Evolutionary conservation across 1,140 invertebrate species (phyloP), one percentile per base, ranked within the genome.

Genomic region (Triops longicaudatus): DNA sequence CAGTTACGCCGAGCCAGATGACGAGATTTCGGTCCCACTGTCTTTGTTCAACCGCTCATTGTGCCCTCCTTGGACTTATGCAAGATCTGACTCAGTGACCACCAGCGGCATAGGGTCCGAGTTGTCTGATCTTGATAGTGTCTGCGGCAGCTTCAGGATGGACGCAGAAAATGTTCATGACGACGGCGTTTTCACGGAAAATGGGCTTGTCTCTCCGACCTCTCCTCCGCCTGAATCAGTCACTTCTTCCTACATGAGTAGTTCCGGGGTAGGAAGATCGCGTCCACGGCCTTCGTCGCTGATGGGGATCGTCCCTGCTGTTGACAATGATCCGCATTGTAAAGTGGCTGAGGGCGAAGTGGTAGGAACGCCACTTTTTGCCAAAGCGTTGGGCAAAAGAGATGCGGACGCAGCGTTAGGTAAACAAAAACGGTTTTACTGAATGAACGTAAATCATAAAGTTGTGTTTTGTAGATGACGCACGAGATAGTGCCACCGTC

Each of bases 31-130:
- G 14, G 22, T 17, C 50, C 50, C 50, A 6, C 14, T 63, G n/a
- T 63, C 50, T 9, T 63, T 63, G 3, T 63, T n/a, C 50, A 63
- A 63, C 17, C 50, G 50, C 50, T 63, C 50, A 63, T 11, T 63
- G 77, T 31, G 77, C 17, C 76, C 43, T 22, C 80, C 79, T 22
- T 79, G 81, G 78, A 79, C 81, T 73, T 81, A 81, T 72, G 79
- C 80, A 22, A 79, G 83, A 5, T 83, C 82, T 14, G 83, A 84
- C 79, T 83, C 82, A 14, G 81, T 82, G n/a, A 83, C 82, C 26
- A 84, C 83, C 28, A 83, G 82, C 79, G 83, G 83, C 6, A 79
- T 84, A 37, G 83, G 83, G 14, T 84, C 82, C 31, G 83, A 84
- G 78, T 81, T 83, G 28, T 83, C 82, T 10, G 83, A 84, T 75